Percentiles rank a stretch among this genome's conserved stretches.
These are phyloP conservation scores for Leptinotarsa texana DNA, from an alignment of 1,140 invertebrate species.

Conservation along the genomic window DNA sequence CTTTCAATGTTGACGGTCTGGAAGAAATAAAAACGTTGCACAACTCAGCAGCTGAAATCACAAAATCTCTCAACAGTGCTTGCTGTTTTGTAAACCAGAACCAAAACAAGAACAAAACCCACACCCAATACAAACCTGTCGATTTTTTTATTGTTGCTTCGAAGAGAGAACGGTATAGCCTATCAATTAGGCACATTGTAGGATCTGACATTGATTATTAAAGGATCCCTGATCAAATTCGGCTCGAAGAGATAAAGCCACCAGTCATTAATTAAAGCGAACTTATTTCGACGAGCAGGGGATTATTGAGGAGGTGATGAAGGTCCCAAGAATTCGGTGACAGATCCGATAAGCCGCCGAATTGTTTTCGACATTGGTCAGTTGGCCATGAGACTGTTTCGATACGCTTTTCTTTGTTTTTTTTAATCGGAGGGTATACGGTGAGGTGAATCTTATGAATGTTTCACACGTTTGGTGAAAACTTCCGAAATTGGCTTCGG, in stretches of 20 bases:
- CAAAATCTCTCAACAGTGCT: too few relatives aligned
- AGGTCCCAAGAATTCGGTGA: constrained; percentile 20
- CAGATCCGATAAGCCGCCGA: constrained; percentile 20
- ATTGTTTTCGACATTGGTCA: constrained; percentile 11
- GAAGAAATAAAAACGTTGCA: too few relatives aligned
- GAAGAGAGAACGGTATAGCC: constrained; percentile 9
- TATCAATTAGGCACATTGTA: constrained; percentile 19
- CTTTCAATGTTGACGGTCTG: too few relatives aligned
- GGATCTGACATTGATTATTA: constrained; percentile 21
- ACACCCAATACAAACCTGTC: not conserved
- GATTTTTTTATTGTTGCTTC: not conserved
- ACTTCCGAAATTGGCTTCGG: too few relatives aligned
- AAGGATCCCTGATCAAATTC: constrained; percentile 17
- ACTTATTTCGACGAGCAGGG: not conserved
- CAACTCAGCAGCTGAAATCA: too few relatives aligned
- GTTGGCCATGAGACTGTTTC: not conserved
- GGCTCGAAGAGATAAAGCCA: constrained; percentile 10
- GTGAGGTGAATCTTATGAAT: too few relatives aligned
- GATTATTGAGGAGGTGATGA: constrained; percentile 19
- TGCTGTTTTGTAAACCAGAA: not conserved
- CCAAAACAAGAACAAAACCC: constrained; percentile 2
- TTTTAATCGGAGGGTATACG: too few relatives aligned
- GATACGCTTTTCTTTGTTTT: too few relatives aligned
- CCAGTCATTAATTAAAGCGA: constrained; percentile 12
- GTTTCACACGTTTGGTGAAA: too few relatives aligned